Evolutionary conservation across 2,888 invertebrate species (phyloP).

Genomic region (Bellardia pandia): DNA sequence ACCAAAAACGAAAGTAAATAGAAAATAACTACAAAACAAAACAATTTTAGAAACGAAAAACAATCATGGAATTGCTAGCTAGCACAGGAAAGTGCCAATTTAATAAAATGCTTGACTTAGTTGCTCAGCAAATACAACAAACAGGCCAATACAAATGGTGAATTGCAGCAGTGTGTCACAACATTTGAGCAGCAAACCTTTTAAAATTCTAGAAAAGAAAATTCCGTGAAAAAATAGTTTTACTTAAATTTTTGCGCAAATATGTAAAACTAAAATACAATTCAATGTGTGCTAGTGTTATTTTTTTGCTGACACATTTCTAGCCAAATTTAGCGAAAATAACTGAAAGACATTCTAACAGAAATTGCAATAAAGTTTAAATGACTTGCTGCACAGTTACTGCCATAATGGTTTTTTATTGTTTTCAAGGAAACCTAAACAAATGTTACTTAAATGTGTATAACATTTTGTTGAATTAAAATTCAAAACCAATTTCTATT

Average conservation of each 20-base stretch:
- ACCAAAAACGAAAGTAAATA: slow-evolving; percentile 28
- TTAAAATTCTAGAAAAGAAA: background rate
- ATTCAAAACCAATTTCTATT: background rate
- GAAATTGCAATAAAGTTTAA: background rate
- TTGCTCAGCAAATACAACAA: slow-evolving; percentile 48
- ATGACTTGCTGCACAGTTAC: background rate
- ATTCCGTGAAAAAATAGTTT: background rate
- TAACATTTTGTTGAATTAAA: background rate
- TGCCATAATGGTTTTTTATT: slow-evolving; percentile 6
- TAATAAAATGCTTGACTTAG: slow-evolving; percentile 82
- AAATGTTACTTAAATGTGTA: background rate
- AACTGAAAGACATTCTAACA: background rate
- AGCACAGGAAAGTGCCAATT: slow-evolving; percentile 80
- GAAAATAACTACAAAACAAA: slow-evolving; percentile 19
- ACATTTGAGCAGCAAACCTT: background rate
- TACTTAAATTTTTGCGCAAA: slow-evolving; percentile 9
- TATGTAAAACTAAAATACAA: background rate
- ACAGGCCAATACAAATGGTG: background rate
- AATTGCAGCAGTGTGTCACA: background rate
- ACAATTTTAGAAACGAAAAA: slow-evolving; percentile 45
- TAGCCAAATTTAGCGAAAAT: background rate
- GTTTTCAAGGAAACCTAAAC: background rate
- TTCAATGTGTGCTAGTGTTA: background rate
- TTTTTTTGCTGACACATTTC: slow-evolving; percentile 19
- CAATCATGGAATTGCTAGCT: slow-evolving; percentile 69